These are phyloP conservation scores for Apamea crenata DNA, from an alignment of 2,888 invertebrate species.

Conservation along the genomic window DNA sequence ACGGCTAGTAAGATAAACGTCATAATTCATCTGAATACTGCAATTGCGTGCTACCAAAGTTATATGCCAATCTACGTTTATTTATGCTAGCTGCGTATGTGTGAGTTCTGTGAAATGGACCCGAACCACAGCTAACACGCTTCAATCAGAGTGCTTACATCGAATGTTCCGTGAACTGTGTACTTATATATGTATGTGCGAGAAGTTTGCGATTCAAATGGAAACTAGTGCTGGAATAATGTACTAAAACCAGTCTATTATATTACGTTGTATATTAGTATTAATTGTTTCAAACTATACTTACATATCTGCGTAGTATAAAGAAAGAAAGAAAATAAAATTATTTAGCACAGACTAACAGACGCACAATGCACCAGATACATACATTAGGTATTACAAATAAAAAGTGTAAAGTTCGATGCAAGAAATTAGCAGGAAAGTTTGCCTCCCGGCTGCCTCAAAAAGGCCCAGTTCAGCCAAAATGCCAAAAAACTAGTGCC, in stretches of 20 bases:
- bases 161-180: conserved; percentile 18
- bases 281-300: background rate
- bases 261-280: background rate
- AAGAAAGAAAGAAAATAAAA: too few relatives aligned
- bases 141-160: conserved; percentile 37
- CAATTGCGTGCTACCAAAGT: background rate
- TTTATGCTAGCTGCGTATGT: too few relatives aligned
- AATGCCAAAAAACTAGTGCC: too few relatives aligned
- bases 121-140: conserved; percentile 26
- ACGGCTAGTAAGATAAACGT: background rate
- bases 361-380: too few relatives aligned
- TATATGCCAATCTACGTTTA: background rate
- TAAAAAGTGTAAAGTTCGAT: too few relatives aligned
- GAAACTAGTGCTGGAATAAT: conserved; percentile 11
- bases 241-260: too few relatives aligned
- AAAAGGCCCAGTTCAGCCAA: too few relatives aligned
- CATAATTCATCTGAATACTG: background rate
- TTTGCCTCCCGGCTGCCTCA: too few relatives aligned
- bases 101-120: conserved; percentile 23
- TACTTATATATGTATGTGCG: background rate
- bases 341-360: too few relatives aligned
- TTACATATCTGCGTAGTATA: background rate
- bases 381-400: too few relatives aligned
- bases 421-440: too few relatives aligned
- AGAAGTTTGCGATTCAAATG: conserved; percentile 29